Base-by-base conservation (phyloP, 2,797 vertebrate genomes). In the Podarcis lilfordi region DNA sequence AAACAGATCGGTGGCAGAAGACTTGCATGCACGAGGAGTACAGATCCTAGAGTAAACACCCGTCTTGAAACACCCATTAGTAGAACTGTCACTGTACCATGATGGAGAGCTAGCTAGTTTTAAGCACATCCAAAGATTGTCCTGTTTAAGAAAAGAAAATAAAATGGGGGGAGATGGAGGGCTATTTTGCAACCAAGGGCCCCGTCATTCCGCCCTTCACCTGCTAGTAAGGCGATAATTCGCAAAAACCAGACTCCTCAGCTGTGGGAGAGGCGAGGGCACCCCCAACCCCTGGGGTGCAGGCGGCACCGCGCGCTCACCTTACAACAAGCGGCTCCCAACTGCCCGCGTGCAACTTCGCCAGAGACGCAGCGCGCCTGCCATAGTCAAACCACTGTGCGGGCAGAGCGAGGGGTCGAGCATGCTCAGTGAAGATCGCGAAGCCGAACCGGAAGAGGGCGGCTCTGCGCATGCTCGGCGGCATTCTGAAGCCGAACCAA, bases 341-440 rank as follows among this genome's bases (percentile, higher is more conserved):
- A 27, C 3, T 21, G n/a, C 61, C 64, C 61, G 50, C 71, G 59
- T 11, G 29, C 35, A 21, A 17, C 37, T 37, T 13, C 11, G 15
- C 21, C 72, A 45, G 1, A 23, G 8, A 59, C 2, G 74, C 72
- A 86, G 0, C 0, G 1, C 2, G 43, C 88, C 91, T 84, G 86
- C 91, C 93, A 92, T 89, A 3, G 90, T 71, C 21, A 37, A 15
- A 1, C 37, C 29, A 9, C 8, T 2, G 27, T 25, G 8, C 6
- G 81, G 75, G 76, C 40, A 74, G 27, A 55, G 40, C 21, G 1
- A 25, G 19, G 19, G 1, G 1, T 2, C 2, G 81, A 13, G 85
- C 85, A 90, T 76, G 89, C 43, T 0, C n/a, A 4, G 1, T 27
- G 13, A 0, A 1, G 17, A 5, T 55, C 2, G 5, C 75, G 85